phyloP scores from a whole-genome alignment of 35 echinoderm and acorn worm genomes.

The Heliocidaris erythrogramma region DNA sequence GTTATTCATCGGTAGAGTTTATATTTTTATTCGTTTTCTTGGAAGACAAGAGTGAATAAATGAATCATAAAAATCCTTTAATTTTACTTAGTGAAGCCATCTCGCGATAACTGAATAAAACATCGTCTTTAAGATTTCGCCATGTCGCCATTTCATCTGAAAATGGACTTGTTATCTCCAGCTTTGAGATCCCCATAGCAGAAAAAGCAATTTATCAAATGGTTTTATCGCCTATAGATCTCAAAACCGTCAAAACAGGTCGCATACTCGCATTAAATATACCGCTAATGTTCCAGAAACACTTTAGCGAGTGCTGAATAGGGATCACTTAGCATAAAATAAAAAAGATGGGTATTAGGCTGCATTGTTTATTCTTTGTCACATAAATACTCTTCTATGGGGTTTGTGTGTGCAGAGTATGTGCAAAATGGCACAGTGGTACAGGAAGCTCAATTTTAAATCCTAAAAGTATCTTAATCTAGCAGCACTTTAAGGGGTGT shows the following conservation, averaged over 20 bases:
- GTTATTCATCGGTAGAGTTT: neutral
- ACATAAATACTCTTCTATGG: too few species aligned
- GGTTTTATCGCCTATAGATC: neutral
- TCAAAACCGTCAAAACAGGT: neutral
- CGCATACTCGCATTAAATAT: neutral
- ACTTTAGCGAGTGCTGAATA: neutral
- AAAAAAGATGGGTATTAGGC: too few species aligned
- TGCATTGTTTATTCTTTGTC: too few species aligned
- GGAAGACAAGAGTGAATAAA: neutral
- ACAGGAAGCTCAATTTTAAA: too few species aligned
- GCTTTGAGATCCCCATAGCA: neutral
- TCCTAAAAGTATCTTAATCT: too few species aligned
- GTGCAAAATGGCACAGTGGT: too few species aligned
- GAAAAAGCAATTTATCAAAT: neutral
- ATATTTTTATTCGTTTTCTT: neutral
- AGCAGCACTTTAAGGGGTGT: too few species aligned
- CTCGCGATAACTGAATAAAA: neutral
- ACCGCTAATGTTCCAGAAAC: neutral
- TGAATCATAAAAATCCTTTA: neutral
- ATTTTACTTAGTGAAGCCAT: neutral
- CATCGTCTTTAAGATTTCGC: neutral
- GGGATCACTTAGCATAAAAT: neutral
- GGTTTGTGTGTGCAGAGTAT: too few species aligned
- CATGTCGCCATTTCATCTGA: neutral
- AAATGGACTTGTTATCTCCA: neutral